Evolutionary conservation across 2,113 vertebrate genomes (phyloP), one percentile per base, ranked within the genome.

Genomic region (Calonectris borealis): DNA sequence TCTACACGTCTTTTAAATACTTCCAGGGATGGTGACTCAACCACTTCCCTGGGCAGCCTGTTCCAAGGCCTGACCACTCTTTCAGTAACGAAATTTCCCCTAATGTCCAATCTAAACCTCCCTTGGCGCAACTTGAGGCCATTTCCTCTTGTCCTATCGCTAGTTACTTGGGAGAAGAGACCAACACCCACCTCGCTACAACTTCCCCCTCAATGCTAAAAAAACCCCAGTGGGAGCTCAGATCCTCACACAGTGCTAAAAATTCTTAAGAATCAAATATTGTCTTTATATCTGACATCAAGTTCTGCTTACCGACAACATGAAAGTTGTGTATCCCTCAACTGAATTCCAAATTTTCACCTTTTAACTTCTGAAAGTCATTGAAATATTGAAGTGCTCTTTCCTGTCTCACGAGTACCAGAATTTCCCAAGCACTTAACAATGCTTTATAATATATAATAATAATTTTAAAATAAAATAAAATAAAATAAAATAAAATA

Each of bases 141-240:
- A 13, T 40, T 40, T 11, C 40, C 40, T 40, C 40, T 40, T 40
- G 40, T 40, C 40, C 40, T 40, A 13, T 40, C 40, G 40, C 40
- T 40, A 13, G 40, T 40, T 40, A 40, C 40, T 40, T 40, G 40
- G 40, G 40, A 40, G 40, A 40, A 40, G 40, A 40, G 12, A 40
- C 40, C 40, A 40, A 40, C 11, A 11, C 40, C 12, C 40, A 40
- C 11, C 11, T 40, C 40, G 40, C 40, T 40, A 40, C n/a, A 40
- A 40, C 40, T 40, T 40, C 40, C 40, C n/a, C 15, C 5, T 64
- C 55, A 31, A 3, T 27, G 22, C 1, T 61, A 70, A 14, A 38
- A 13, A 51, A 17, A 9, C 0, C 2, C 46, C 17, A 75, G 5
- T 27, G 4, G 3, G 11, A 60, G 5, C 7, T 79, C 25, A 71